Evolutionary conservation across 2,113 vertebrate genomes (phyloP).

Genomic region (Ictalurus punctatus): DNA sequence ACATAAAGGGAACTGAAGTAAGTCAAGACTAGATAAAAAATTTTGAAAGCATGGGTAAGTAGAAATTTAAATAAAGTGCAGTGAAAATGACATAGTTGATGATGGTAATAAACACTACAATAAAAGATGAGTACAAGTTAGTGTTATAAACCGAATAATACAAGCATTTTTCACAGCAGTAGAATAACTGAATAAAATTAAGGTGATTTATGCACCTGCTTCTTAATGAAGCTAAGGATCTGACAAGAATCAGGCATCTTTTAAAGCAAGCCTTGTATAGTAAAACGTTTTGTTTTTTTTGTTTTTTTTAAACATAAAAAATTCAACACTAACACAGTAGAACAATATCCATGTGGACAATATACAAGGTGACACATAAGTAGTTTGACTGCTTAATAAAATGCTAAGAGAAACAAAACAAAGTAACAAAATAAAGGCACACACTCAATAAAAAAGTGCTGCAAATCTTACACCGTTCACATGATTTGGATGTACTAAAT

Average conservation of each 20-base stretch:
- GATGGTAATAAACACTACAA: not conserved
- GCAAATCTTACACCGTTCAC: too few relatives aligned
- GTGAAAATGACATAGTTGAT: not conserved
- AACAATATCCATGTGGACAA: not conserved
- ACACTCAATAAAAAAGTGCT: too few relatives aligned
- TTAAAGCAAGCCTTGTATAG: not conserved
- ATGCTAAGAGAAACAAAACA: too few relatives aligned
- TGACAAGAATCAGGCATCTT: too few relatives aligned
- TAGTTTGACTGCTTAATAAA: not conserved
- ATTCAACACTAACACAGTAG: not conserved
- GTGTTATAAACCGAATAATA: conserved; percentile 56
- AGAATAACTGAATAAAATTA: too few relatives aligned
- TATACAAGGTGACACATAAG: not conserved
- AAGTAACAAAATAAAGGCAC: too few relatives aligned
- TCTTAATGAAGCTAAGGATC: too few relatives aligned
- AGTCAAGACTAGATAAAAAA: not conserved
- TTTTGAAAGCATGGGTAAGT: not conserved
- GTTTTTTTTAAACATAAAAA: conserved; percentile 56
- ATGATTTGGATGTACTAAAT: too few relatives aligned
- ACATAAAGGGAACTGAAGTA: not conserved
- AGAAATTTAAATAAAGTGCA: not conserved
- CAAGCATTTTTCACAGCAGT: not conserved
- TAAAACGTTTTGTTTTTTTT: too few relatives aligned
- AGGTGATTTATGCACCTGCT: too few relatives aligned
- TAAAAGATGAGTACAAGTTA: not conserved